A percentile compares a stretch with the other conserved stretches of the same genome.
Conservation (phyloP, 2,888 invertebrate genomes). For the Rhabditoides inermis region DNA sequence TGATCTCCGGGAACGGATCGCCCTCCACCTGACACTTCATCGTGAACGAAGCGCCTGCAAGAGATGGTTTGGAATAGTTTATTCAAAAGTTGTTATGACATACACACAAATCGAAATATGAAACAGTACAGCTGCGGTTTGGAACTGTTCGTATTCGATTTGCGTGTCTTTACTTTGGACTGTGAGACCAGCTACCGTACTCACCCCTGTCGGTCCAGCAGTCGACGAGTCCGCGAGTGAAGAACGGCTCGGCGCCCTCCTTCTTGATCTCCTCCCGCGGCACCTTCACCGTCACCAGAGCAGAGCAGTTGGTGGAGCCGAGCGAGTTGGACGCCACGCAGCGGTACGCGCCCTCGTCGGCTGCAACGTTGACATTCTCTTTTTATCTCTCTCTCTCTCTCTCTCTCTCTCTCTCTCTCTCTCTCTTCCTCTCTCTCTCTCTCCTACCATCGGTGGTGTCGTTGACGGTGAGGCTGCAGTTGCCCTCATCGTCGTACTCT, state of each 20-base stretch:
- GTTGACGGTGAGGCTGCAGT: slow-evolving; percentile 62
- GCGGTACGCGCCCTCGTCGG: slow-evolving; percentile 44
- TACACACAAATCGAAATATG: too few species aligned
- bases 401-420: not conserved
- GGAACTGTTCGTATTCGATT: too few species aligned
- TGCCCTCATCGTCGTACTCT: slow-evolving; percentile 56
- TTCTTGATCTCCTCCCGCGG: slow-evolving; percentile 39
- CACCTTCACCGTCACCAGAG: slow-evolving; percentile 42
- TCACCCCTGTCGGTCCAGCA: slow-evolving; percentile 46
- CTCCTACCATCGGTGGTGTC: slow-evolving; percentile 58
- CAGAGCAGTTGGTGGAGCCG: slow-evolving; percentile 46
- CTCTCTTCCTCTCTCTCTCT: slow-evolving; percentile 50
- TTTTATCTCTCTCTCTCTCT: not conserved
- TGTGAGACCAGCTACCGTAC: too few species aligned
- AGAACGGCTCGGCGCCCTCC: slow-evolving; percentile 50
- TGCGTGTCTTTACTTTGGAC: too few species aligned
- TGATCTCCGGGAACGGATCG: slow-evolving; percentile 82
- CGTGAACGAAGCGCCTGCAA: too few species aligned
- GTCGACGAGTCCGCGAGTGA: slow-evolving; percentile 48
- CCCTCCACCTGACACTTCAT: slow-evolving; percentile 65
- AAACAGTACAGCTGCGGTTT: too few species aligned
- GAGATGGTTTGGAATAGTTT: too few species aligned
- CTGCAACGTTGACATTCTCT: slow-evolving; percentile 12
- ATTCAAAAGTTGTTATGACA: too few species aligned
- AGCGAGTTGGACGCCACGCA: slow-evolving; percentile 59